Base-by-base conservation (phyloP, 2,888 invertebrate genomes). In the Flabesymbios commensalis region DNA sequence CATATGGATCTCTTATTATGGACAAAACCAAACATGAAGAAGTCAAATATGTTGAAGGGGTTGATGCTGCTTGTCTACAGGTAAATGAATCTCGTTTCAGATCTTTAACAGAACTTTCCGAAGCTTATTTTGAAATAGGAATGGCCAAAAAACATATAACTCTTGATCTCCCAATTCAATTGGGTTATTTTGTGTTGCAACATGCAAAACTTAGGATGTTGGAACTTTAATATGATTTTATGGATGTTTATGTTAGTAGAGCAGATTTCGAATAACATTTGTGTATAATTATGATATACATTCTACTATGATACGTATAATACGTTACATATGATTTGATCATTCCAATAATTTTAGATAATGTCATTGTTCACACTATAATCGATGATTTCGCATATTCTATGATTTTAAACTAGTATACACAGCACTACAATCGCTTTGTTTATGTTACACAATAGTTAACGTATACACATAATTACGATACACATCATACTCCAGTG, bases 161-260 rank as follows among this genome's bases (percentile, higher is more conserved):
- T 24, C 41, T 68, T 31, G 60, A 69, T 24, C 26, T 71, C 17
- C 68, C 73, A 3, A 61, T 67, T 5, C 69, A 72, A 32, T 45
- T 69, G 1, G 67, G 68, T 1, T 69, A 64, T 49, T 68, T 67
- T 42, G 65, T 72, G 3, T 56, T 69, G 22, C 69, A 72, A 42
- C 68, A 70, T 36, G 72, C 70, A 0, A 73, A 69, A 56, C 32
- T 61, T 19, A 31, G 42, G 5, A 48, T 63, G 48, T 26, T 65
- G 4, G 28, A 59, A 26, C 62, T 65, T 24, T 51, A 59, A 26
- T 62, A 62, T 19, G 61, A 62, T 14, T 51, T 58, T 19, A 10
- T 60, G 29, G 53, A 54, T 24, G 22, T 17, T 19, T 60, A 41
- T 47, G 58, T 72, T 17, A 62, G 66, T 31, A 48, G 45, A 17